Conservation (phyloP, 2,113 vertebrate genomes). For the Origma solitaria region DNA sequence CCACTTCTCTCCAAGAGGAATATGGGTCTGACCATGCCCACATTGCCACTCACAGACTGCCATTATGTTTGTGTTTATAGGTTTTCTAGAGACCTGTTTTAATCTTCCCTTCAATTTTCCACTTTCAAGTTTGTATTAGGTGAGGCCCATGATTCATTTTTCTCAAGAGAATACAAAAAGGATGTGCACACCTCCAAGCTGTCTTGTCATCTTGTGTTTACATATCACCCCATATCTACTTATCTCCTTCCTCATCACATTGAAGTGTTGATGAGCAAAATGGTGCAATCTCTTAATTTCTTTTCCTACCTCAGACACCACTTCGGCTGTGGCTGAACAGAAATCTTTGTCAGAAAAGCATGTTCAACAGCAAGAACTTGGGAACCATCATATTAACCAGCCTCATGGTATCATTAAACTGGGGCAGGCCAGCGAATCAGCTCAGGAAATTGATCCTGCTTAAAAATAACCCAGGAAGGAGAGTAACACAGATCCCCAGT, state of each 20-base stretch:
- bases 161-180: background rate
- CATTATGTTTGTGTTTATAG: background rate
- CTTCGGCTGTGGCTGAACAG: background rate
- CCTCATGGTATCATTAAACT: background rate
- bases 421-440: background rate
- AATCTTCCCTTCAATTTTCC: background rate
- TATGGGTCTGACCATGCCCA: background rate
- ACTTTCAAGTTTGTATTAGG: background rate
- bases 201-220: background rate
- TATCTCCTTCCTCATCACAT: background rate
- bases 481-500: background rate
- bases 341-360: background rate
- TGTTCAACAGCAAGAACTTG: background rate
- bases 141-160: background rate
- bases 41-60: background rate
- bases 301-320: background rate
- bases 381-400: background rate
- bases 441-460: background rate
- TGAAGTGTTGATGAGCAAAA: background rate
- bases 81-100: background rate
- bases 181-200: background rate
- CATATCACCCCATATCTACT: background rate
- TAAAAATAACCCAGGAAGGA: background rate
- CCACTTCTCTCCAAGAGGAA: rapidly evolving
- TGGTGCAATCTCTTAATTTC: background rate